Conservation (phyloP, 2,797 vertebrate species). For the Karalla daura region DNA sequence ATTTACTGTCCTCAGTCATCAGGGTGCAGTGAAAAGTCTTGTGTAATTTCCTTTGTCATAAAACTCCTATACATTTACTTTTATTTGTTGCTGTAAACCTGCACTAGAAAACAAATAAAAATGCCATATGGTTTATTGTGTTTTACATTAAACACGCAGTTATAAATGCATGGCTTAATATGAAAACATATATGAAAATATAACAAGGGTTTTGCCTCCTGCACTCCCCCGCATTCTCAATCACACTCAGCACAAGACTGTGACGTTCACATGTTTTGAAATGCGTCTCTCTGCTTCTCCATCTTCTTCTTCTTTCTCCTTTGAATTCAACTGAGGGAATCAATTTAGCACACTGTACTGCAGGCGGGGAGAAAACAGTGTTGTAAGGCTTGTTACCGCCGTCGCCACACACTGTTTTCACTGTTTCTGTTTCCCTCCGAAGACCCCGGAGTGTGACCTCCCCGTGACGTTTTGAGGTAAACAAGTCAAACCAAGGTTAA, state of each 20-base stretch:
- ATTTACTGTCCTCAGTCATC: conserved; percentile 76
- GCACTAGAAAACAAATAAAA: conserved; percentile 81
- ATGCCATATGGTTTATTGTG: conserved; percentile 78
- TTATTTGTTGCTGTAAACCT: conserved; percentile 82
- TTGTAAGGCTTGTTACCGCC: conserved; percentile 38
- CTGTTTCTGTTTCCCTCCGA: conserved; percentile 30
- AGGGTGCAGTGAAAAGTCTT: conserved; percentile 77
- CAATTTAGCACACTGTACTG: conserved; percentile 1
- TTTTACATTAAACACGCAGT: conserved; percentile 71
- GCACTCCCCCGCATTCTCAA: conserved; percentile 7
- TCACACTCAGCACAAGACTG: conserved; percentile 37
- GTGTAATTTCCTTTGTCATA: conserved; percentile 80
- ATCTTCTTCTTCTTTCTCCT: conserved; percentile 15
- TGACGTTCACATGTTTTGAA: conserved; percentile 18
- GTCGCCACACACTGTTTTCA: conserved; percentile 24
- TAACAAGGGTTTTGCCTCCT: conserved; percentile 35
- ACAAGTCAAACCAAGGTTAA: conserved; percentile 84
- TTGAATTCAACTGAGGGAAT: conserved; percentile 39
- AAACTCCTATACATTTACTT: conserved; percentile 81
- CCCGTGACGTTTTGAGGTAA: conserved; percentile 70
- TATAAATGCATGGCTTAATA: conserved; percentile 71
- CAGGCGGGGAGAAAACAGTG: conserved; percentile 10
- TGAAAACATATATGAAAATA: conserved; percentile 65
- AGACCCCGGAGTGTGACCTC: conserved; percentile 59
- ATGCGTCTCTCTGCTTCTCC: conserved; percentile 7